Percentiles rank a stretch among this genome's conserved stretches.
phyloP scores from a whole-genome alignment of 2,888 invertebrate genomes.

The Trachelus tabidus region DNA sequence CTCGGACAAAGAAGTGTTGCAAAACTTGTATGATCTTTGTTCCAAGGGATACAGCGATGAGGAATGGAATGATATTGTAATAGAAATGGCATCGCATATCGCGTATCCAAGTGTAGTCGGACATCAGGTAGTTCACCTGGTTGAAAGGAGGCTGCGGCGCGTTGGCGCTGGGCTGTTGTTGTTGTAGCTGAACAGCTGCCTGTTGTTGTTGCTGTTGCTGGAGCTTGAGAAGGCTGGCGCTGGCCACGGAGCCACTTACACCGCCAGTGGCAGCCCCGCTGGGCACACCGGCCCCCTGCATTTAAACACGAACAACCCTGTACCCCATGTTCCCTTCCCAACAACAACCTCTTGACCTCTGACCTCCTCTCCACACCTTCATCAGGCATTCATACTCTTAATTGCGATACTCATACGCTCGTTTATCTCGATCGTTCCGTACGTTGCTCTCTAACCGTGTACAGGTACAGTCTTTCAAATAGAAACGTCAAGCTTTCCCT shows the following conservation, averaged over 20 bases:
- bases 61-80: neutral
- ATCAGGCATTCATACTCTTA: constrained; percentile 2
- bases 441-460: constrained; percentile 8
- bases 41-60: neutral
- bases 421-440: constrained; percentile 17
- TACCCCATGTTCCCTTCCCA: constrained; percentile 45
- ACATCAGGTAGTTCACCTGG: constrained; percentile 59
- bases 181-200: constrained; percentile 55
- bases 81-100: neutral
- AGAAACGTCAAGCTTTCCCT: neutral
- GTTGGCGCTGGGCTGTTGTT: constrained; percentile 59
- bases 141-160: constrained; percentile 63
- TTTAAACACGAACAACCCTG: constrained; percentile 54
- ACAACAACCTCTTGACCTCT: constrained; percentile 24
- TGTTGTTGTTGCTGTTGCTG: constrained; percentile 60
- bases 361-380: constrained; percentile 17
- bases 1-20: neutral
- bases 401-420: constrained; percentile 3
- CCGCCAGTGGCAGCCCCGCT: constrained; percentile 58
- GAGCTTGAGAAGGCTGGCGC: constrained; percentile 62
- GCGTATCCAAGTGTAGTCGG: constrained; percentile 14
- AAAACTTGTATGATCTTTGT: neutral
- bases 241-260: constrained; percentile 62
- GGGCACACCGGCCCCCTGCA: constrained; percentile 63
- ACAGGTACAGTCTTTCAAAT: constrained; percentile 27